These are phyloP conservation scores for Pseudotriccus pelzelni DNA, from an alignment of 2,797 vertebrate species.

Conservation along the genomic window DNA sequence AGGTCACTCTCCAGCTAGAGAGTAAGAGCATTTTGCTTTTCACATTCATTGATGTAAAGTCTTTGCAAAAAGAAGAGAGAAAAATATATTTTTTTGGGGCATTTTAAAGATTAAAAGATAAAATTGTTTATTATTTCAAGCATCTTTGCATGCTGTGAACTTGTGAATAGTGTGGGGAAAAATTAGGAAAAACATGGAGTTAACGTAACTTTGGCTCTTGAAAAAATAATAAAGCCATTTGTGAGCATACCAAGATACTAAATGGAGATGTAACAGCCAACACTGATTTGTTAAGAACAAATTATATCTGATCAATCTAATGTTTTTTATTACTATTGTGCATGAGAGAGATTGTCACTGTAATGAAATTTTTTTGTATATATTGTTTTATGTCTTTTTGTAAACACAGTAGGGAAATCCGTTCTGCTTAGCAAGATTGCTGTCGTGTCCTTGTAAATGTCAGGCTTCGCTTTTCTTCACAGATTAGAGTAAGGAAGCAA, in stretches of 20 bases:
- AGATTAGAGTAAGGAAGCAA: background rate
- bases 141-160: background rate
- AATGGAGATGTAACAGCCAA: background rate
- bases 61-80: background rate
- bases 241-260: background rate
- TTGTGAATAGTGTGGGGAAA: background rate
- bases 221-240: background rate
- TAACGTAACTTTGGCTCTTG: background rate
- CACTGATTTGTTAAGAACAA: background rate
- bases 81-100: background rate
- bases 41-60: background rate
- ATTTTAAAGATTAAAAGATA: background rate
- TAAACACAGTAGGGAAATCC: background rate
- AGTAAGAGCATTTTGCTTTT: background rate
- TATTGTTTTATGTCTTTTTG: background rate
- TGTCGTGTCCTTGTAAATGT: background rate
- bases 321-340: background rate
- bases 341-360: background rate
- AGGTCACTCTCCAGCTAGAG: background rate
- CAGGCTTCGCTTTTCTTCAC: background rate
- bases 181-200: background rate
- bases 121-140: background rate
- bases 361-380: background rate
- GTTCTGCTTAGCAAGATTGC: background rate
- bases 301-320: background rate